Percentiles rank a stretch among this genome's conserved stretches.
phyloP scores from a whole-genome alignment of 2,113 vertebrate species.

The Hymenochirus boettgeri region DNA sequence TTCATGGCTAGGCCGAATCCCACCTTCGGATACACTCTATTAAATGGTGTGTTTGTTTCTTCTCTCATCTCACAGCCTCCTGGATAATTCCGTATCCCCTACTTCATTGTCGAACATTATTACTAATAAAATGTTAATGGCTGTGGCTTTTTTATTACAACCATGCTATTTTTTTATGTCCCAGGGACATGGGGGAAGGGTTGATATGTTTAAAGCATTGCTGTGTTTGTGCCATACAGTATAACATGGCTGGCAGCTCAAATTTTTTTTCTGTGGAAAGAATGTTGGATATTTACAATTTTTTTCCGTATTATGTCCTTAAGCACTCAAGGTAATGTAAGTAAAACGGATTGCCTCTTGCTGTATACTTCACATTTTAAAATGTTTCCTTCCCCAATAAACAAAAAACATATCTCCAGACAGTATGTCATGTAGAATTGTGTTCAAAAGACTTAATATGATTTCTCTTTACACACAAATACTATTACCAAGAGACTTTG shows the following conservation, averaged over 20 bases:
- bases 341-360: neutral
- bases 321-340: neutral
- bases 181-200: slow-evolving; percentile 13
- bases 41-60: slow-evolving; percentile 5
- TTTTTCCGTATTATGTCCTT: slow-evolving; percentile 3
- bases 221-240: slow-evolving; percentile 4
- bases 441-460: neutral
- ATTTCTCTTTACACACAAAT: no score
- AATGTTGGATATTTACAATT: neutral
- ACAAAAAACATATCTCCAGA: neutral
- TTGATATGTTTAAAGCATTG: slow-evolving; percentile 4
- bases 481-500: no score
- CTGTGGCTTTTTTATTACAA: slow-evolving; percentile 24
- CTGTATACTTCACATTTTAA: neutral
- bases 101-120: slow-evolving; percentile 1
- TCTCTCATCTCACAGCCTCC: slow-evolving; percentile 6
- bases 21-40: neutral
- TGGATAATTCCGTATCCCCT: neutral
- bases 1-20: neutral
- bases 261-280: neutral
- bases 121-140: slow-evolving; percentile 1
- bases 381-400: neutral
- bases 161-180: slow-evolving; percentile 11
- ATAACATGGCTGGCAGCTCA: slow-evolving; percentile 19
- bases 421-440: neutral